Percentiles rank a stretch among this genome's conserved stretches.
Conservation (phyloP, 2,888 invertebrate species). For the Erebia aethiops region DNA sequence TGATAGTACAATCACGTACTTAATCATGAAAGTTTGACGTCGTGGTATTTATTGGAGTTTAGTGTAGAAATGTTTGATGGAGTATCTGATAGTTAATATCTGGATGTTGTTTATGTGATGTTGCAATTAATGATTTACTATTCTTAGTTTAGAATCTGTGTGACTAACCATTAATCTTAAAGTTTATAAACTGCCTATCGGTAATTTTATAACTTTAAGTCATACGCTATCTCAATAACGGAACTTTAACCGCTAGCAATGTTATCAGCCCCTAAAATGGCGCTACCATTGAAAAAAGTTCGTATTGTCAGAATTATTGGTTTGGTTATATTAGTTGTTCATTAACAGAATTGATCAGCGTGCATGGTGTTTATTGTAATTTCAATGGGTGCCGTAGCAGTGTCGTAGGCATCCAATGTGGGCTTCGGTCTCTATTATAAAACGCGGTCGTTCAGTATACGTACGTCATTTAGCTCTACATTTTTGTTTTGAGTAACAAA, state of each 20-base stretch:
- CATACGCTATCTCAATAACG: constrained; percentile 46
- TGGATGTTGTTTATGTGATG: constrained; percentile 81
- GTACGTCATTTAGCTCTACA: neutral
- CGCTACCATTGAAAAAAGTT: constrained; percentile 43
- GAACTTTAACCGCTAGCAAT: constrained; percentile 48
- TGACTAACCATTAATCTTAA: constrained; percentile 59
- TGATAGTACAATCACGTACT: constrained; percentile 27
- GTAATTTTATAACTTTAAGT: constrained; percentile 58
- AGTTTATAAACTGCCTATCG: constrained; percentile 53
- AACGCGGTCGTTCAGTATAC: constrained; percentile 26
- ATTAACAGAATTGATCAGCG: constrained; percentile 39
- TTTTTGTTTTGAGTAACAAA: neutral
- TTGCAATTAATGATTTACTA: constrained; percentile 69
- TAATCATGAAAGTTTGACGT: constrained; percentile 47
- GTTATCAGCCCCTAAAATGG: constrained; percentile 41
- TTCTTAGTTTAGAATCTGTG: constrained; percentile 73
- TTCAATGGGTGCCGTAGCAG: constrained; percentile 54
- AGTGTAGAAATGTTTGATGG: constrained; percentile 78
- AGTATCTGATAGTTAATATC: constrained; percentile 76
- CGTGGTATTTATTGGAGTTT: constrained; percentile 57
- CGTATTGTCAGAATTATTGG: constrained; percentile 42
- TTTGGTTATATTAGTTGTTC: constrained; percentile 42
- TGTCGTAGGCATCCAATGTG: constrained; percentile 46
- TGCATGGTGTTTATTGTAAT: constrained; percentile 64
- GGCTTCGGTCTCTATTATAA: constrained; percentile 45